These are phyloP conservation scores for Poliocrania exsul DNA, from an alignment of 2,797 vertebrate species.

Conservation along the genomic window DNA sequence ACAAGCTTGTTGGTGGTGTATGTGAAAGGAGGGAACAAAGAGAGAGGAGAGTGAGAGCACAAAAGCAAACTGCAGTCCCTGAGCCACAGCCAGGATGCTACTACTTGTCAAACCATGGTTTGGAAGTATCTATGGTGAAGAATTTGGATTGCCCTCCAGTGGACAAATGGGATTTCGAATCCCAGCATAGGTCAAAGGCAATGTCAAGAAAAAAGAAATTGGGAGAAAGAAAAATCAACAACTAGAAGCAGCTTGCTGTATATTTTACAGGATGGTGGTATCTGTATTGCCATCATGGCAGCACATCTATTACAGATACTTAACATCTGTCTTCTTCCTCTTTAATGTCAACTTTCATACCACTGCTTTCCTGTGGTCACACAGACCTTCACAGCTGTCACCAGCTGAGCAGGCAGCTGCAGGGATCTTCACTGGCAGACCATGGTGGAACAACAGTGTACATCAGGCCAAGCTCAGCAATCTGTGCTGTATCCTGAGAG, in stretches of 20 bases:
- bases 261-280: not conserved
- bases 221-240: not conserved
- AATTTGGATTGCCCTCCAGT: constrained; percentile 22
- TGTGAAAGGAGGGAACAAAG: not conserved
- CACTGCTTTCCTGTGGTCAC: not conserved
- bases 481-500: not conserved
- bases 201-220: not conserved
- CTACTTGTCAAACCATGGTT: not conserved
- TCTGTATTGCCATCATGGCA: not conserved
- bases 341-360: not conserved
- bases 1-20: not conserved
- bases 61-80: not conserved
- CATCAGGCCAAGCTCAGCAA: not conserved
- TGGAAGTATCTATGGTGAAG: not conserved
- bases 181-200: not conserved
- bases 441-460: not conserved
- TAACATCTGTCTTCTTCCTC: not conserved
- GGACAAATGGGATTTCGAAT: not conserved
- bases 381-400: not conserved
- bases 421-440: not conserved
- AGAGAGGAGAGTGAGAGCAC: not conserved
- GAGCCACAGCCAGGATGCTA: not conserved
- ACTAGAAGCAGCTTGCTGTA: not conserved
- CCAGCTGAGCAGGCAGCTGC: not conserved
- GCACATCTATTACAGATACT: not conserved